Base-by-base conservation (phyloP, 1,140 invertebrate genomes). In the Phymorhynchus buccinoides region DNA sequence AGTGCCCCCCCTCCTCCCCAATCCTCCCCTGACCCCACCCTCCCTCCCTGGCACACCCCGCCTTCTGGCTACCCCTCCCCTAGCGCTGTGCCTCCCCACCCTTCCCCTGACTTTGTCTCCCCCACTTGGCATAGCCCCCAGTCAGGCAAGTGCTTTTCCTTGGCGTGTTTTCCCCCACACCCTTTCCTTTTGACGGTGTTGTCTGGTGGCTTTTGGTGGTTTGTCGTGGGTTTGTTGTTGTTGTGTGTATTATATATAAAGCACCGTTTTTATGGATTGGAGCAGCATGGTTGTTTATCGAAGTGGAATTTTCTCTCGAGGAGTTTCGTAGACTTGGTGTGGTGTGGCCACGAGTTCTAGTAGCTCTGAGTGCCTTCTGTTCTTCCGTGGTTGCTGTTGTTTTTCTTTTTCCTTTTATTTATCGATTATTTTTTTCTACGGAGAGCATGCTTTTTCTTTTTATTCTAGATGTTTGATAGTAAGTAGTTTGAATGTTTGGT, bases 61-160 rank as follows among this genome's bases (percentile, higher is more conserved):
- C 81, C 68, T 32, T 39, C 81, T 71, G 81, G 81, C 62, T 62
- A 62, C 77, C 77, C 77, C 27, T 78, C 77, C 44, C 77, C 77
- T 44, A 78, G 77, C 44, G 44, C 77, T 41, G 39, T 78, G 39
- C 48, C n/a, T 35, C 48, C 79, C 79, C 44, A 80, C 27, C 32
- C 42, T 35, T 52, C 44, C 48, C 32, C 48, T 35, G 71, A 73
- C 71, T 39, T 73, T 39, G 37, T 73, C 71, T 30, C 48, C 32
- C 48, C 44, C 44, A 35, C 79, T 27, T 80, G 79, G 79, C 79
- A 27, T 73, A 71, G 62, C 39, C 62, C 62, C 41, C 81, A 83
- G 81, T 39, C 81, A 83, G 81, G 81, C 81, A 83, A 83, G 81
- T 83, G 18, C 27, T 71, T 41, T 27, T 30, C 77, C 2, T 32